Base-by-base conservation (phyloP, 2,888 invertebrate genomes). In the Epicampocera succincta region DNA sequence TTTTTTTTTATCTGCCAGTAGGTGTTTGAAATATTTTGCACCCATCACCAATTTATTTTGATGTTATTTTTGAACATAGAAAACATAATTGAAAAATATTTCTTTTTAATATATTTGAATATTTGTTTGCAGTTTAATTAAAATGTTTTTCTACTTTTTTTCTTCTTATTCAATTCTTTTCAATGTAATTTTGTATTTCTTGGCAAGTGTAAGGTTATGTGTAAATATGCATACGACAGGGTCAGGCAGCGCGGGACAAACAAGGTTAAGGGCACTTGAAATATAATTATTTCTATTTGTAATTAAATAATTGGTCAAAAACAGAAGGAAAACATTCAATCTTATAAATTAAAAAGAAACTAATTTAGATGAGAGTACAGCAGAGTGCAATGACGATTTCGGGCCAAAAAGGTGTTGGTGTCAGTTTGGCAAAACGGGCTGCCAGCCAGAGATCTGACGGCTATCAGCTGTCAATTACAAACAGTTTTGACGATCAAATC, bases 221-320 rank as follows among this genome's bases (percentile, higher is more conserved):
- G 13, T 44, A 33, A 33, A 33, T 33, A 33, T 40, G 19, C 40
- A 3, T 3, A 38, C 15, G 29, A 63, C 40, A 15, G 17, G 50
- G 46, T 13, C 40, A n/a, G 48, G 33, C n/a, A 56, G 4, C 17
- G 40, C 29, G 19, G 15, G 42, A 21, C 58, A 15, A n/a, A 21
- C 75, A 75, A 71, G 80, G 80, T 71, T 71, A 71, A 71, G 75
- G 65, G 71, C 42, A 61, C 50, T 75, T 75, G 44, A 69, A 42
- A 25, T 48, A 40, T 48, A 33, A 58, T 25, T 25, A 25, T 25
- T 3, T 42, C 0, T 13, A 42, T 42, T 1, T 42, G 4, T 13
- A 42, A n/a, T 13, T 6, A 8, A 11, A 2, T 42, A 42, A 2
- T 42, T 11, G 42, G 42, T 5, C 2, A 5, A 2, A 25, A 5